Conservation (phyloP, 2,888 invertebrate species). For the Cryptus viduatorius region DNA sequence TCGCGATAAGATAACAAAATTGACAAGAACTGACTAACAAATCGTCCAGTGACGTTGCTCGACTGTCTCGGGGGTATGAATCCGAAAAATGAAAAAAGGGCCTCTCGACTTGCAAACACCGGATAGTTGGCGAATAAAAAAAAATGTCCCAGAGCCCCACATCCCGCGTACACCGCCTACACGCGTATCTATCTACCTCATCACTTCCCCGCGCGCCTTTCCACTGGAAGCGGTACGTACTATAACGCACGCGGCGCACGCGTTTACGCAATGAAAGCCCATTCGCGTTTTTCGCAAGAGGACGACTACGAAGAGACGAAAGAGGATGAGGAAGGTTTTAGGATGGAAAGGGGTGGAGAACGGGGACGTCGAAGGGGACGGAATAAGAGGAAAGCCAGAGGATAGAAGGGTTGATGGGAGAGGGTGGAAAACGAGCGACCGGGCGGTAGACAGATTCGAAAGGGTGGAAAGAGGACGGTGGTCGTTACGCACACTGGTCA, state of each 20-base stretch:
- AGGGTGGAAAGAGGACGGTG: constrained; percentile 64
- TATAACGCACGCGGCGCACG: constrained; percentile 77
- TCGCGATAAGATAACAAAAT: too few relatives aligned
- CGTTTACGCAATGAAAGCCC: constrained; percentile 46
- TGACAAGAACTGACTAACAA: too few relatives aligned
- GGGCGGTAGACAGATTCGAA: constrained; percentile 59
- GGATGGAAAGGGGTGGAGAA: constrained; percentile 31
- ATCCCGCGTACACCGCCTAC: constrained; percentile 71
- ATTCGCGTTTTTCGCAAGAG: constrained; percentile 63
- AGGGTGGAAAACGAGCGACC: constrained; percentile 58
- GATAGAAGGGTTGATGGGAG: constrained; percentile 49
- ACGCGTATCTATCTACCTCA: constrained; percentile 49
- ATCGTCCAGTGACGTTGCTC: too few relatives aligned
- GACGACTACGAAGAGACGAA: constrained; percentile 66
- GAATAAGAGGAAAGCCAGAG: constrained; percentile 57
- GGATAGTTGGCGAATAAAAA: constrained; percentile 65
- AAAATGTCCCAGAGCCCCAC: constrained; percentile 81
- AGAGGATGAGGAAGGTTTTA: constrained; percentile 55
- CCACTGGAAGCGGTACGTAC: constrained; percentile 71
- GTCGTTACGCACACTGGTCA: constrained; percentile 85
- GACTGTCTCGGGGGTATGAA: too few relatives aligned
- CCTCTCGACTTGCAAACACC: constrained; percentile 43
- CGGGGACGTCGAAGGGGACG: constrained; percentile 46
- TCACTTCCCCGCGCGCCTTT: constrained; percentile 33
- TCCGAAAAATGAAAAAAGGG: neutral